Conservation (phyloP, 2,888 invertebrate genomes). For the Limenitis camilla region DNA sequence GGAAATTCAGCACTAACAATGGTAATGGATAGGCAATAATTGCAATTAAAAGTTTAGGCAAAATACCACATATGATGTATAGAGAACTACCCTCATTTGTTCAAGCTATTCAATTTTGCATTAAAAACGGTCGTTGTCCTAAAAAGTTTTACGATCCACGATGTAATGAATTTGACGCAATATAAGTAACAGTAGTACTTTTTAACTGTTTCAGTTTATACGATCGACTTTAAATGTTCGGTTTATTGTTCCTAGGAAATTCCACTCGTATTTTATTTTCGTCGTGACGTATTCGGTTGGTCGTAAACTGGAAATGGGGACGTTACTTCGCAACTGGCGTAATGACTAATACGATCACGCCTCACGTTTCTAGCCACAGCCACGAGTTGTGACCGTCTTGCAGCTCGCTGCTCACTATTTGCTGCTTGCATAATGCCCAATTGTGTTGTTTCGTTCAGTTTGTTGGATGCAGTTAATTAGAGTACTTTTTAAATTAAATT, state of each 20-base stretch:
- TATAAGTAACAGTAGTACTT: no score
- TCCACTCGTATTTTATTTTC: not conserved
- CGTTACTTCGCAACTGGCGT: not conserved
- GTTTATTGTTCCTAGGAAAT: not conserved
- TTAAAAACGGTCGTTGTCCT: no score
- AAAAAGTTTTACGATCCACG: not conserved
- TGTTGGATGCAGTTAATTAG: no score
- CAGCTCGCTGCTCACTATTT: constrained; percentile 5
- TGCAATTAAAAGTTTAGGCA: no score
- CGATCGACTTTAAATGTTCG: not conserved
- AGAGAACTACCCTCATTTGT: no score
- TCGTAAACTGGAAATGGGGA: constrained; percentile 5
- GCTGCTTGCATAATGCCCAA: not conserved
- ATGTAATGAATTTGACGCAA: not conserved
- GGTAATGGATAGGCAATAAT: no score
- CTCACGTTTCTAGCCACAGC: not conserved
- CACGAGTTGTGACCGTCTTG: constrained; percentile 6
- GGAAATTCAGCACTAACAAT: no score
- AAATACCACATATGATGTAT: no score
- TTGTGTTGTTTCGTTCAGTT: no score
- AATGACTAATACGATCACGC: constrained; percentile 2
- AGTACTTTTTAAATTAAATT: no score
- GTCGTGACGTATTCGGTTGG: not conserved
- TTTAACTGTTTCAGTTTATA: not conserved
- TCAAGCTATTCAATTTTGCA: no score